Evolutionary conservation across 2,113 vertebrate species (phyloP).

Genomic region (Ptilonorhynchus violaceus): DNA sequence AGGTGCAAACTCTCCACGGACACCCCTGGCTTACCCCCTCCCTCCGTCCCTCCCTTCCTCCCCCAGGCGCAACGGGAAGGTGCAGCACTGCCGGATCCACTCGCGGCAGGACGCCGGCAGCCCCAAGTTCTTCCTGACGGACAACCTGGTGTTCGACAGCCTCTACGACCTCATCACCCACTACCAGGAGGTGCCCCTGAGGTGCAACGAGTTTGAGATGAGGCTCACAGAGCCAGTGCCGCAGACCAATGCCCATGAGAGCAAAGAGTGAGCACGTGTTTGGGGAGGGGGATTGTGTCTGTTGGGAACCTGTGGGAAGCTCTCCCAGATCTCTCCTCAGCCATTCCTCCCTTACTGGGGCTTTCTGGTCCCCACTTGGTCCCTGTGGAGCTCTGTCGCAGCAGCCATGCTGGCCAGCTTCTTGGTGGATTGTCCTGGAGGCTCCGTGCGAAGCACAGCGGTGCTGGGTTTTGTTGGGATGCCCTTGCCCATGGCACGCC

Average conservation of each 20-base stretch:
- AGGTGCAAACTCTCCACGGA: background rate
- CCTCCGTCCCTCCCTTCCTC: background rate
- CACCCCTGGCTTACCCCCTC: rapidly evolving
- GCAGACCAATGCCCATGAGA: constrained; percentile 96
- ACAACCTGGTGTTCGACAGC: constrained; percentile 97
- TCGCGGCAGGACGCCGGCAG: constrained; percentile 94
- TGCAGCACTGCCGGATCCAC: constrained; percentile 98
- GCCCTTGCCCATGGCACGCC: rapidly evolving
- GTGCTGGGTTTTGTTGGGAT: background rate
- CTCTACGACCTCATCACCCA: constrained; percentile 97
- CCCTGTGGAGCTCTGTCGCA: background rate
- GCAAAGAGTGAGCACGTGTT: constrained; percentile 88
- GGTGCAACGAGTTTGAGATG: constrained; percentile 99
- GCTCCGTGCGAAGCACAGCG: background rate
- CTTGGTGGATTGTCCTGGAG: rapidly evolving
- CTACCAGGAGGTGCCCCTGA: constrained; percentile 96
- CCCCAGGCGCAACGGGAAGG: constrained; percentile 89
- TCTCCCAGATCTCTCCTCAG: background rate
- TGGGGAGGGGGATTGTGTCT: background rate
- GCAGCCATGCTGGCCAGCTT: background rate
- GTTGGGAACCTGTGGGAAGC: background rate
- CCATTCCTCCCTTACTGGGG: background rate
- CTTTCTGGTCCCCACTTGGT: background rate
- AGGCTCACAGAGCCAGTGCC: constrained; percentile 95
- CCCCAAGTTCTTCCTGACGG: constrained; percentile 97